Evolutionary conservation across 2,888 invertebrate species (phyloP), one percentile per base, ranked within the genome.

Genomic region (Mayetiola destructor): DNA sequence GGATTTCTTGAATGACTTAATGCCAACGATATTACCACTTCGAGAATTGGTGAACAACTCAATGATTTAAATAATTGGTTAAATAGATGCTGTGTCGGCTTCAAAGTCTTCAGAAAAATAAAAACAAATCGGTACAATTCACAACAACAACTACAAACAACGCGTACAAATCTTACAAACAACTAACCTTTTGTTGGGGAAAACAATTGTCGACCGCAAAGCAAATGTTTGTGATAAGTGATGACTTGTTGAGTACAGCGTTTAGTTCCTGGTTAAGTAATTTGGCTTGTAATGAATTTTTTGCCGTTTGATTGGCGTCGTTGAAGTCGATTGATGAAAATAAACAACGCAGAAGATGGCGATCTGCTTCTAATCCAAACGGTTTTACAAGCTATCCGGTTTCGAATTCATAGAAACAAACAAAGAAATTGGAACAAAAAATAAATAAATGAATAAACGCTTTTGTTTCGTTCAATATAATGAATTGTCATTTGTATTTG

Each of bases 281-380:
- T 74, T 89, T 81, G 69, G 81, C 76, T 80, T 87, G 78, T 67
- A 77, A 76, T 61, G 80, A 78, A 61, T 80, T 76, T 64, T 80
- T 75, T 75, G 78, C 70, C 66, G 78, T 68, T 74, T 76, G 75
- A 73, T 76, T 61, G 59, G 76, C 77, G 66, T 79, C 79, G 70
- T 77, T 84, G 78, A 90, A 87, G 73, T 91, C 85, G 71, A 92
- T 84, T 67, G 83, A 82, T 67, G 91, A 88, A 75, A 94, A 87
- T 73, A 95, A 82, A 77, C 89, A 89, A 80, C 89, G 90, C 79
- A 93, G 83, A 75, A 92, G 83, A 80, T 94, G 92, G 78, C 92
- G 85, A 80, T 94, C 93, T 77, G 93, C 93, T 83, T 94, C 93
- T 78, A 90, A 82, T 76, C 94, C 94, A 82, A 91, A 88, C 72